Percentiles rank a stretch among this genome's conserved stretches.
These are phyloP conservation scores for Indicator maculatus DNA, from an alignment of 2,113 vertebrate genomes.

Conservation along the genomic window DNA sequence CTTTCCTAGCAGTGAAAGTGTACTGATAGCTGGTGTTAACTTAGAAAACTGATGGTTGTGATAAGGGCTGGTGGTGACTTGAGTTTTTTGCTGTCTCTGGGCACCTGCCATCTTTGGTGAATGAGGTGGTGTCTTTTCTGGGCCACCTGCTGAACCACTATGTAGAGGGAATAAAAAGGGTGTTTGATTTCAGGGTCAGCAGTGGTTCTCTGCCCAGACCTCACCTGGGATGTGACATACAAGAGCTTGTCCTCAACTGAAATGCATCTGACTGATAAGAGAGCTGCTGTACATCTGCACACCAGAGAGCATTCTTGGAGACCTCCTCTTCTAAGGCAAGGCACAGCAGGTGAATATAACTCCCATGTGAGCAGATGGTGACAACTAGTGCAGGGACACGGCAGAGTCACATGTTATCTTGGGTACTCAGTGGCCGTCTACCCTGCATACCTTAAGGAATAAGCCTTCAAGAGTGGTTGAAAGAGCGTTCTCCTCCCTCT, in stretches of 20 bases:
- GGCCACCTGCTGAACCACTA: not conserved
- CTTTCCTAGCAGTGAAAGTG: not conserved
- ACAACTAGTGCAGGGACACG: accelerated
- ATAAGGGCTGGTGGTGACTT: not conserved
- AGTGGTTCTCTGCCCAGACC: not conserved
- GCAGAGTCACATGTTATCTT: not conserved
- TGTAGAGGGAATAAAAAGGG: not conserved
- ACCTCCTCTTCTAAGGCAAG: not conserved
- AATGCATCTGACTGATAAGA: accelerated
- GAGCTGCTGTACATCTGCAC: not conserved
- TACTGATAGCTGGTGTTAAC: not conserved
- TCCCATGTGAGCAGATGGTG: not conserved
- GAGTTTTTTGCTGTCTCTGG: not conserved
- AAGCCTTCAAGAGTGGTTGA: not conserved
- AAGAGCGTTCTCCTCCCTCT: not conserved
- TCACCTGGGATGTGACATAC: not conserved
- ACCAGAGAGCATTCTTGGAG: not conserved
- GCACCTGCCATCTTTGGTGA: not conserved
- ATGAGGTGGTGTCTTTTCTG: not conserved
- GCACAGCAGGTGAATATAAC: not conserved
- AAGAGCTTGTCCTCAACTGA: not conserved
- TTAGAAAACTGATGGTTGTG: accelerated
- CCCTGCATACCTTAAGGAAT: accelerated
- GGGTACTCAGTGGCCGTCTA: not conserved
- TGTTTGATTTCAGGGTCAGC: not conserved